These are phyloP conservation scores for Apodemus speciosus DNA, from an alignment of 2,113 vertebrate species.

Conservation along the genomic window DNA sequence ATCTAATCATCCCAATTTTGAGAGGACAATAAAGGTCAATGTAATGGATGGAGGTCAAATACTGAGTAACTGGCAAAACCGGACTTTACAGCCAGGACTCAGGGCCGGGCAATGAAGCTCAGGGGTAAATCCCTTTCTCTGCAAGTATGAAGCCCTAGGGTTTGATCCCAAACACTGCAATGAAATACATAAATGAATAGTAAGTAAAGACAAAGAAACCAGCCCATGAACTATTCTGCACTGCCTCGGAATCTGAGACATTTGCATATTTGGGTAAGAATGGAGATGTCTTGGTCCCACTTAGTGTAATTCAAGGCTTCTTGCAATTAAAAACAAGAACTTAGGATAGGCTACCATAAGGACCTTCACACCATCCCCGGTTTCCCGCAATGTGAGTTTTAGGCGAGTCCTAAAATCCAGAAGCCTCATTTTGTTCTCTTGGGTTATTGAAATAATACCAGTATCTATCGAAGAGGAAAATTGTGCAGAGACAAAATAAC, in stretches of 20 bases:
- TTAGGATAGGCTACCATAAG: not conserved
- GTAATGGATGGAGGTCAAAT: not conserved
- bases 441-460: not conserved
- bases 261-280: not conserved
- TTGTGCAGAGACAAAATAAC: not conserved
- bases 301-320: not conserved
- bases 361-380: not conserved
- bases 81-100: not conserved
- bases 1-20: not conserved
- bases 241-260: not conserved
- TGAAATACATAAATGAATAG: not conserved
- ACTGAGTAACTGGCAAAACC: not conserved
- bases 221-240: not conserved
- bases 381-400: not conserved
- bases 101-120: not conserved
- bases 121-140: not conserved
- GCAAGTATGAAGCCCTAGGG: not conserved
- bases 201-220: not conserved
- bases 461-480: not conserved
- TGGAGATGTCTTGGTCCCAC: not conserved
- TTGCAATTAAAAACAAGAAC: not conserved
- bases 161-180: not conserved
- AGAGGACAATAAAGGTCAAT: not conserved
- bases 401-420: not conserved
- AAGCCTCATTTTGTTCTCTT: not conserved